Percentiles rank a stretch among this genome's conserved stretches.
Conservation (phyloP, 2,797 vertebrate genomes). For the Cryptoblepharus egeriae region DNA sequence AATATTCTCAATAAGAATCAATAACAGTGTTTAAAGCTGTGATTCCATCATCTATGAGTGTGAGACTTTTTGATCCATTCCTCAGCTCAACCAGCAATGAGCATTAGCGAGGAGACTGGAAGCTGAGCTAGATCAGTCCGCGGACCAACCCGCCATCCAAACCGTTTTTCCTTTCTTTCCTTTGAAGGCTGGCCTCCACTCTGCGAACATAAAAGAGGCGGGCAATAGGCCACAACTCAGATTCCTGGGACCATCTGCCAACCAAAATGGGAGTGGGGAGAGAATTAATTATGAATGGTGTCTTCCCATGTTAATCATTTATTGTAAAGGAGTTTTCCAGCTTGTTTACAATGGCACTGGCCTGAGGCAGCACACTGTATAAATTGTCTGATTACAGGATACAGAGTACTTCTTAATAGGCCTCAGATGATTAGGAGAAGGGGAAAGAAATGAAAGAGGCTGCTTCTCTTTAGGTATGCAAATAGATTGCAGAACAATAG, state of each 20-base stretch:
- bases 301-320: conserved; percentile 83
- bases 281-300: conserved; percentile 81
- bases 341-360: conserved; percentile 83
- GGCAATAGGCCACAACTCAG: conserved; percentile 71
- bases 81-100: conserved; percentile 21
- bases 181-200: conserved; percentile 53
- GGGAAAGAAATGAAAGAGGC: conserved; percentile 85
- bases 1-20: too few species aligned
- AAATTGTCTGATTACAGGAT: conserved; percentile 97
- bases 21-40: too few species aligned
- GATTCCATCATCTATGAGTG: too few species aligned
- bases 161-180: conserved; percentile 29
- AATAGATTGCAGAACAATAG: conserved; percentile 85
- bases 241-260: conserved; percentile 79
- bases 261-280: conserved; percentile 69
- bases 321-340: conserved; percentile 89
- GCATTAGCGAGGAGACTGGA: background rate
- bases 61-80: conserved; percentile 13
- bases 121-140: conserved; percentile 37
- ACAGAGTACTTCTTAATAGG: conserved; percentile 84
- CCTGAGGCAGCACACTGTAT: conserved; percentile 83
- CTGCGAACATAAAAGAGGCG: conserved; percentile 65
- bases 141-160: conserved; percentile 30
- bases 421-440: conserved; percentile 92
- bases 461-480: conserved; percentile 93